Evolutionary conservation across 1,140 invertebrate species (phyloP).

Genomic region (Cydia fagiglandana): DNA sequence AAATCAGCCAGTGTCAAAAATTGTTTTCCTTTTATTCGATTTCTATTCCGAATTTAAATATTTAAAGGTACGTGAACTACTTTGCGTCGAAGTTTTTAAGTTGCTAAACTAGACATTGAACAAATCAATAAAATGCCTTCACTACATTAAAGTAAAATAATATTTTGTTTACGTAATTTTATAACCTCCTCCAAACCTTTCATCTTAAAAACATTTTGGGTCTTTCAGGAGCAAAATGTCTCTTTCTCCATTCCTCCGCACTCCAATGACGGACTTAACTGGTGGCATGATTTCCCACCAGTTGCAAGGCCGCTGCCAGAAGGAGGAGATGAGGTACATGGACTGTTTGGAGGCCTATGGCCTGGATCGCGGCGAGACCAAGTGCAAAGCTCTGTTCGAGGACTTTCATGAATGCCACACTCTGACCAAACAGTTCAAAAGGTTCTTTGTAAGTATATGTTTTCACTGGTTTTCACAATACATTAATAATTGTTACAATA

Average conservation of each 20-base stretch:
- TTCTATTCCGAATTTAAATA: constrained; percentile 8
- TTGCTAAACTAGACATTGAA: background rate
- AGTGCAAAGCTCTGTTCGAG: constrained; percentile 81
- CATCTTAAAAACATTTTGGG: constrained; percentile 37
- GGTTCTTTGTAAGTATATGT: constrained; percentile 74
- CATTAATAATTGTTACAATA: too few species aligned
- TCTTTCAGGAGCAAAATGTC: constrained; percentile 61
- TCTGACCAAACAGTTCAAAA: constrained; percentile 79
- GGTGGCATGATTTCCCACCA: constrained; percentile 82
- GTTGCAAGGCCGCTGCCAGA: constrained; percentile 80
- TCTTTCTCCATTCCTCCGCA: constrained; percentile 81
- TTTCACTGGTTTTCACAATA: too few species aligned
- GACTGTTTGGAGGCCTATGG: constrained; percentile 89
- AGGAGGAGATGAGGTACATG: constrained; percentile 83
- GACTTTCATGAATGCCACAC: constrained; percentile 85
- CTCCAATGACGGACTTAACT: constrained; percentile 84
- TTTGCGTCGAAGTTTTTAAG: background rate
- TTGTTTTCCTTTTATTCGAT: constrained; percentile 13
- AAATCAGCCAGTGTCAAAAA: constrained; percentile 8
- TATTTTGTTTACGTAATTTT: constrained; percentile 70
- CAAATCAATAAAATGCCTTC: background rate
- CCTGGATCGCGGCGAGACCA: constrained; percentile 75
- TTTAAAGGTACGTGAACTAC: background rate
- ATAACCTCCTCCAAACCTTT: constrained; percentile 48
- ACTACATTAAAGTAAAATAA: background rate